Base-by-base conservation (phyloP, 2,888 invertebrate species). In the Erebia epiphron region DNA sequence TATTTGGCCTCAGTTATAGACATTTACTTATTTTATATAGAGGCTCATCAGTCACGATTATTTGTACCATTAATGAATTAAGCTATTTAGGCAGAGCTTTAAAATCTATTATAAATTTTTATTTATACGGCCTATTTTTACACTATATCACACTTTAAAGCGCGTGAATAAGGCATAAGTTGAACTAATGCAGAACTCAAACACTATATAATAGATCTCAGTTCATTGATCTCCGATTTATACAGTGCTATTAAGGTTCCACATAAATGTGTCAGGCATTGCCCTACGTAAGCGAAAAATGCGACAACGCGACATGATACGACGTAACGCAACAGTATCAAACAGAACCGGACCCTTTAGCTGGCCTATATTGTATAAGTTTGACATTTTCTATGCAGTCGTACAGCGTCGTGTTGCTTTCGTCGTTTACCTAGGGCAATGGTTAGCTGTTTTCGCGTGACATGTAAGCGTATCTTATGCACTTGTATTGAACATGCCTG, bases 81-180 rank as follows among this genome's bases (percentile, higher is more conserved):
- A 8, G 35, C 21, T n/a, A 58, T 7, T n/a, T 58, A 8, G 14
- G 14, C 14, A 14, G 13, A 26, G 35, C 2, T 14, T 14, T 14
- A n/a, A 58, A 58, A 58, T 58, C 14, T 35, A 58, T 14, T 43
- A n/a, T 41, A 18, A 0, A 11, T 60, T 16, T 60, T 7, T 43
- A 16, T 35, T 58, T 14, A 26, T 60, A 16, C 46, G 26, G 26
- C 21, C 5, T 62, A 62, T 54, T 61, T 62, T 21, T 43, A 54
- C 14, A 61, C 63, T 63, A 16, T 46, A 46, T 57, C 54, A 66
- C 41, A 9, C 18, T 14, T 68, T 52, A 68, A 50, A 68, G 60
- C 61, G 68, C 58, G 16, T 61, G 35, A 46, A 61, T 68, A 68
- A 68, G 61, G 61, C 60, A 43, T 26, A 43, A 63, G 10, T 63